Evolutionary conservation across 1,140 invertebrate genomes (phyloP), one percentile per base, ranked within the genome.

Genomic region (Myzus persicae): DNA sequence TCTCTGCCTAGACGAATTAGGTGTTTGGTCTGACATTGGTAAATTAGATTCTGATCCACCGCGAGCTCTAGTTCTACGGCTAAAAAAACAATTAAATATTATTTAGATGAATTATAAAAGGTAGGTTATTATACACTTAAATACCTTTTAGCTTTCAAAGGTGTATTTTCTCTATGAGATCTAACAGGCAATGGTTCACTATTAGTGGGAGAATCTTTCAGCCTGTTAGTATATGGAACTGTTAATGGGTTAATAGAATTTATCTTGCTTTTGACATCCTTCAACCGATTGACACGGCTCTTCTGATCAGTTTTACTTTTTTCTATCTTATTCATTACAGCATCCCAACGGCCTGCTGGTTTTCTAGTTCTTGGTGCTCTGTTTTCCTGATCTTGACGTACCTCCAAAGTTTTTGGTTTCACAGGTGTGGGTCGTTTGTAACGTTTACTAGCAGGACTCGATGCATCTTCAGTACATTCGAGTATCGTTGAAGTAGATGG

Each of bases 211-310:
- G 91, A 93, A 42, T 93, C 81, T 93, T 93, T 93, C 5, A 93
- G 22, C 31, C 76, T 84, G 51, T 90, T 90, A 22, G 89, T 46
- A 31, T n/a, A 90, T 11, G 54, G 40, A 42, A 54, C 18, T 22
- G 54, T 18, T 1, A 90, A 67, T 67, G 89, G 89, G 9, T 93
- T 93, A 14, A 94, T 94, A 31, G 94, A 94, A 81, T 96, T 95
- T 46, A 98, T 97, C 95, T 97, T 97, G 7, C 97, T 97, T 94
- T 98, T 98, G 44, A 98, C 97, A 94, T 98, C 97, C 95, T 97
- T 98, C 90, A 95, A 93, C 89, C 97, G 96, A 22, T 96, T 95
- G 0, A 95, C 96, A 94, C 97, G 97, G n/a, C 95, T 96, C 94
- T 97, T 96, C 93, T 97, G 96, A 94, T 97, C 96, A 40, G 95